Base-by-base conservation (phyloP, 1,140 invertebrate genomes). In the Babylonia areolata region DNA sequence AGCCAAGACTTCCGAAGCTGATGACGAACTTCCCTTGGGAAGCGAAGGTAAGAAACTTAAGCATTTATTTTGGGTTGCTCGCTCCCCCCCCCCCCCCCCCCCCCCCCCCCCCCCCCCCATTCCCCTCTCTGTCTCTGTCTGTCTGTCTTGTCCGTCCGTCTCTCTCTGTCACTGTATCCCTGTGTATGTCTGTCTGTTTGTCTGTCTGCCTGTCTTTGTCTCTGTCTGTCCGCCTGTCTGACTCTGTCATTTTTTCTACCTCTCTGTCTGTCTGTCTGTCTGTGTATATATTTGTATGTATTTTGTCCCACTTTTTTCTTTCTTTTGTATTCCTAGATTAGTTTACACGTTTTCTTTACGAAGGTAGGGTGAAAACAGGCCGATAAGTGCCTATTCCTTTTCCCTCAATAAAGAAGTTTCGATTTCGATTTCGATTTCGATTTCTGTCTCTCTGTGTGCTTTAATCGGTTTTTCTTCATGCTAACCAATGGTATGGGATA, bases 91-190 rank as follows among this genome's bases (percentile, higher is more conserved):
- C 58, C 23, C 58, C 23, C 58, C 23, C 58, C 23, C 58, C 28
- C 58, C 28, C 58, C 28, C 58, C 28, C 58, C 28, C 58, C 2
- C 58, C 28, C 58, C 28, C 40, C 28, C 75, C 3, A 0, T 42
- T 31, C 33, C 75, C 33, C 35, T 42, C 75, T 42, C 40, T 42
- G 0, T 42, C 75, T 42, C 40, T 42, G 9, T 78, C 75, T 78
- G n/a, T 42, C 40, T 33, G 9, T 39, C 75, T n/a, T 78, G 20
- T 42, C 35, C 33, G 20, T 78, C 35, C 28, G 20, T 39, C 75
- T 42, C 75, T 78, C 75, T 78, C 40, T 42, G 11, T 78, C 75
- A 33, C 75, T 78, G n/a, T 78, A 28, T 37, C 75, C 33, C 75
- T 39, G 0, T 78, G 0, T 78, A 28, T 39, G 20, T 78, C 75